Conservation (phyloP, 2,888 invertebrate genomes). For the Hypomecis punctinalis region DNA sequence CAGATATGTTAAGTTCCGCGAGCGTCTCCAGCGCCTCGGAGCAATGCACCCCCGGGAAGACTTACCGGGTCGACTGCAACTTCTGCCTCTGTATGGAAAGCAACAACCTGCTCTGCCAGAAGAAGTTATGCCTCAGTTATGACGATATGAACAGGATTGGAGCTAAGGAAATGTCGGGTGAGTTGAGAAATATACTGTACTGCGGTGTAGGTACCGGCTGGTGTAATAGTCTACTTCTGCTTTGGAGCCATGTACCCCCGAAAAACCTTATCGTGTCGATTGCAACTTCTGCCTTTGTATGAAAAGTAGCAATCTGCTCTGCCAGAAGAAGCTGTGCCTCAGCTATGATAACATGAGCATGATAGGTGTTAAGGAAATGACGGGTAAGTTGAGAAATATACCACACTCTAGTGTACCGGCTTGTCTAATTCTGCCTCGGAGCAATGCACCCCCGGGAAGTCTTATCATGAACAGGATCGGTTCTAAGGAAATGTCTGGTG, state of each 20-base stretch:
- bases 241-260: conserved; percentile 56
- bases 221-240: conserved; percentile 5
- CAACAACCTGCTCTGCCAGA: conserved; percentile 60
- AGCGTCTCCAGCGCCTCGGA: conserved; percentile 49
- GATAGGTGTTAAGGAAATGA: conserved; percentile 50
- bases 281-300: conserved; percentile 70
- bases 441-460: conserved; percentile 57
- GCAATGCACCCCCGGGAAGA: conserved; percentile 57
- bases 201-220: neutral
- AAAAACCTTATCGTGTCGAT: conserved; percentile 57
- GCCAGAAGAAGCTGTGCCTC: conserved; percentile 62
- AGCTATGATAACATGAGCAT: conserved; percentile 56
- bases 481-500: conserved; percentile 60
- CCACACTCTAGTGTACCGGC: neutral
- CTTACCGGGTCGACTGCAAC: conserved; percentile 67
- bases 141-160: conserved; percentile 54
- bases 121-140: conserved; percentile 60
- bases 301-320: conserved; percentile 56
- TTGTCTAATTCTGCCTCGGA: conserved; percentile 33
- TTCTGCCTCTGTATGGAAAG: conserved; percentile 60
- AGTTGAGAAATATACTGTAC: conserved; percentile 11
- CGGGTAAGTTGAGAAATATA: conserved; percentile 52
- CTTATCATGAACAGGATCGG: conserved; percentile 50
- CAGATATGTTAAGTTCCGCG: conserved; percentile 44
- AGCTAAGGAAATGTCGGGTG: conserved; percentile 60